Evolutionary conservation across 2,888 invertebrate genomes (phyloP).

Genomic region (Perizoma affinitatum): DNA sequence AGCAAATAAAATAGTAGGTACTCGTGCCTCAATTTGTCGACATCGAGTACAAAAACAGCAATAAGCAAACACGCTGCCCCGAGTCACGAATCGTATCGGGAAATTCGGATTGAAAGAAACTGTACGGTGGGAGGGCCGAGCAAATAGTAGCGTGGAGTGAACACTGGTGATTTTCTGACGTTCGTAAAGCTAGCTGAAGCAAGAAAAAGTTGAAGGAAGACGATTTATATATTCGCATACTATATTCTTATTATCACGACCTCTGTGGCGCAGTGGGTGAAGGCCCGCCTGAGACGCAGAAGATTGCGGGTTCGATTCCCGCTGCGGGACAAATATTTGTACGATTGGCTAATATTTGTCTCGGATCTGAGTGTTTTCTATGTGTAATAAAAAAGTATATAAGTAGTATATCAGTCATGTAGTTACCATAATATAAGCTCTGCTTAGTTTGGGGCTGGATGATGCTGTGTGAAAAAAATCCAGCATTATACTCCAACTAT

Average conservation of each 20-base stretch:
- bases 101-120: slow-evolving; percentile 70
- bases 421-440: no score
- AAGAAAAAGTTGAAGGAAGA: not conserved
- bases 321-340: no score
- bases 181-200: slow-evolving; percentile 4
- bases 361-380: no score
- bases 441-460: no score
- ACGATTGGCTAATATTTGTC: no score
- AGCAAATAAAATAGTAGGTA: slow-evolving; percentile 36
- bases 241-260: no score
- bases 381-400: no score
- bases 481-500: not conserved
- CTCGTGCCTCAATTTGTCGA: slow-evolving; percentile 41
- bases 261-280: no score
- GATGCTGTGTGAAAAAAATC: no score
- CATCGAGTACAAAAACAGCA: slow-evolving; percentile 44
- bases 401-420: no score
- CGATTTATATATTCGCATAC: not conserved
- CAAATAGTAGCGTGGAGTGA: slow-evolving; percentile 32
- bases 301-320: no score
- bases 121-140: slow-evolving; percentile 44
- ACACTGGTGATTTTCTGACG: slow-evolving; percentile 16
- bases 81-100: slow-evolving; percentile 66
- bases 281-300: no score
- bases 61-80: slow-evolving; percentile 59